These are phyloP conservation scores for Rotaria sp. DNA, from an alignment of 2,888 invertebrate genomes.

Conservation along the genomic window DNA sequence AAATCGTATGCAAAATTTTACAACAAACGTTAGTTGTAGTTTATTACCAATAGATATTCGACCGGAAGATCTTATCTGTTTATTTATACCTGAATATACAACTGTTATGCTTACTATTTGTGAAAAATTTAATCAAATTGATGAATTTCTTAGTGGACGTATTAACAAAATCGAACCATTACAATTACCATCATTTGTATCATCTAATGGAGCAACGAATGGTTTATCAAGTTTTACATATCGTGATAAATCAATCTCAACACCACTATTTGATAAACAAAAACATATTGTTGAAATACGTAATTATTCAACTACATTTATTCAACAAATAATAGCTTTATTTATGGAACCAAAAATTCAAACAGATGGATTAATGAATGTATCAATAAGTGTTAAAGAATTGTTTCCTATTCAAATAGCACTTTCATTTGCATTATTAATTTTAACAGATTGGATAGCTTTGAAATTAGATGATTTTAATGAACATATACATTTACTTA, in stretches of 20 bases:
- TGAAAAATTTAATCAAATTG: not conserved
- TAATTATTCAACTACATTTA: not conserved
- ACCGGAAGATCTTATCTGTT: not conserved
- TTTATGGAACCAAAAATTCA: not conserved
- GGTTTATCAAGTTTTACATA: not conserved
- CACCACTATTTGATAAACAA: not conserved
- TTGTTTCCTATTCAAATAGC: conserved; percentile 3
- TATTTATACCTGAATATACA: not conserved
- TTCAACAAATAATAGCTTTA: not conserved
- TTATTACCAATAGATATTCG: not conserved
- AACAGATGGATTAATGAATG: not conserved
- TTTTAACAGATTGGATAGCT: not conserved
- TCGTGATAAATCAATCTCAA: not conserved
- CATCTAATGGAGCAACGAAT: too few relatives aligned
- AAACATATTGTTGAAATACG: not conserved
- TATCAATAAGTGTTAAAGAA: not conserved
- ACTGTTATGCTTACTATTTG: not conserved
- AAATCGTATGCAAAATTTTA: not conserved
- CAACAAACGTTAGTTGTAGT: not conserved
- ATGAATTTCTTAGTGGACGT: not conserved
- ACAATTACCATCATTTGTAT: not conserved
- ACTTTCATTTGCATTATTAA: not conserved
- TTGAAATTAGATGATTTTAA: not conserved
- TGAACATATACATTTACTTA: not conserved
- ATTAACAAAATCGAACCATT: not conserved